Percentiles rank a stretch among this genome's conserved stretches.
Conservation (phyloP, 1,140 invertebrate genomes). For the Xylocopa sonorina region DNA sequence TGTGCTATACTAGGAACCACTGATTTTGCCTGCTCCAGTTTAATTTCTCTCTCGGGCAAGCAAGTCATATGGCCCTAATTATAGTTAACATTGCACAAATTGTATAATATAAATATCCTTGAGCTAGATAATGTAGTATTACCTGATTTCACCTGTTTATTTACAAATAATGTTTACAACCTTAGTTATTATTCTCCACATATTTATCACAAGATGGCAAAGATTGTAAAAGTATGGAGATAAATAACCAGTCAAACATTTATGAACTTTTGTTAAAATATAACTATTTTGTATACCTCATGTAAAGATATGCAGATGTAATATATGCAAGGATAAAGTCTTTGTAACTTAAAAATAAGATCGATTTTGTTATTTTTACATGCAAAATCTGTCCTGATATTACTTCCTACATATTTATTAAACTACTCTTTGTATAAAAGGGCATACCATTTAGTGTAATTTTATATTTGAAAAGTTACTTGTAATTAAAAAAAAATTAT, state of each 20-base stretch:
- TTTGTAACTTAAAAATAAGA: neutral
- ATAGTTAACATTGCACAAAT: neutral
- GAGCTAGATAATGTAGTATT: neutral
- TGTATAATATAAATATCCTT: neutral
- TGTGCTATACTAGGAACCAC: too few species aligned
- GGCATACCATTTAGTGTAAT: neutral
- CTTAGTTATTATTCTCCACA: neutral
- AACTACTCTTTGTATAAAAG: neutral
- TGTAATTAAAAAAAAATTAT: conserved; percentile 8
- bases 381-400: neutral
- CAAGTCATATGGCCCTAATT: too few species aligned
- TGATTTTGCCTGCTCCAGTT: too few species aligned
- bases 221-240: neutral
- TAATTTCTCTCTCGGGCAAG: too few species aligned
- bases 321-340: too few species aligned
- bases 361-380: neutral
- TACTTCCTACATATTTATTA: neutral
- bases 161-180: neutral
- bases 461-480: neutral
- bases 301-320: too few species aligned
- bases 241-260: neutral
- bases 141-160: neutral
- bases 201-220: too few species aligned
- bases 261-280: too few species aligned
- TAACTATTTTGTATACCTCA: neutral